phyloP scores from a whole-genome alignment of 2,113 vertebrate species.

The Pluvialis apricaria region DNA sequence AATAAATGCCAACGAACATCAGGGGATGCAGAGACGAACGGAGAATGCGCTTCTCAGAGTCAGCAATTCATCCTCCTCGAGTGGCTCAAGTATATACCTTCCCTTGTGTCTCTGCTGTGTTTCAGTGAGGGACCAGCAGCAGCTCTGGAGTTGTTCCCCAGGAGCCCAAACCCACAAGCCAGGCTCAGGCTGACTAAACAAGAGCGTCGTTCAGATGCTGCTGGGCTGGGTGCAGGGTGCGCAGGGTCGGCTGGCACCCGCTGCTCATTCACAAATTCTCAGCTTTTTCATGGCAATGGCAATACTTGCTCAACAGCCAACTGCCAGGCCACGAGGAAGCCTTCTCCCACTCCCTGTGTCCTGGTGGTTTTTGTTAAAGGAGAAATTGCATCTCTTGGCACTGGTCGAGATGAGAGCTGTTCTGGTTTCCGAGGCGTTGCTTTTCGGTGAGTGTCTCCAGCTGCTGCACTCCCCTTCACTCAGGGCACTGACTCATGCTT shows the following conservation, averaged over 20 bases:
- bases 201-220: background rate
- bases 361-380: constrained; percentile 50
- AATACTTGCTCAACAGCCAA: constrained; percentile 65
- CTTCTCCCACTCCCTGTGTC: background rate
- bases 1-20: background rate
- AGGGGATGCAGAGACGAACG: background rate
- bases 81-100: background rate
- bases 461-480: constrained; percentile 42
- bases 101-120: background rate
- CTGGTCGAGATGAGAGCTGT: background rate
- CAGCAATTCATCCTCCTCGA: background rate
- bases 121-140: background rate
- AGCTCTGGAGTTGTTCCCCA: background rate
- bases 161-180: background rate
- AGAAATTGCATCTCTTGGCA: constrained; percentile 36
- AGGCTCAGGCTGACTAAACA: background rate
- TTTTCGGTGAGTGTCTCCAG: constrained; percentile 50
- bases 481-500: constrained; percentile 67
- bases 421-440: constrained; percentile 45
- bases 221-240: background rate
- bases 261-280: constrained; percentile 71
- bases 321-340: constrained; percentile 56
- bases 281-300: constrained; percentile 13
- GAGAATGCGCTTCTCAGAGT: rapidly evolving
- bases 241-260: background rate